Evolutionary conservation across 35 echinoderm and acorn worm species (phyloP), one percentile per base, ranked within the genome.

Genomic region (Holothuria glaberrima): DNA sequence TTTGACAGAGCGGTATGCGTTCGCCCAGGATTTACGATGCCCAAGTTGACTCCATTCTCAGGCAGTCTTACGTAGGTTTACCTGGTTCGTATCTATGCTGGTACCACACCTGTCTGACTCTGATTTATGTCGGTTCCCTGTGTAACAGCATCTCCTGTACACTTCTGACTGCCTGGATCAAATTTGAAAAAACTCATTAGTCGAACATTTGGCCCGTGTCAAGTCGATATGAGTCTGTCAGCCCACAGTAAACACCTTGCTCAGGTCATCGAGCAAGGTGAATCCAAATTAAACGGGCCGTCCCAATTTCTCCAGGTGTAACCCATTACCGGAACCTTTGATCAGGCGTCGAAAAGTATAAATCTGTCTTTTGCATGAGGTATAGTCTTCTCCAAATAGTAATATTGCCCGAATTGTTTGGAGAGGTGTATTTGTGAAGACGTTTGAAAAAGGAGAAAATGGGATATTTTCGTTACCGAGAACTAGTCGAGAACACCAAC

Each of bases 301-400:
- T 84, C 59, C 80, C 80, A 30, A 84, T 84, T 84, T 84, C 80
- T 84, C 80, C 80, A 84, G 80, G 54, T 84, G 80, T 84, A 84
- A 84, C 80, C 32, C 59, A 84, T 84, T 84, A 84, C 80, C 56
- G 56, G 80, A 36, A 33, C 57, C 52, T 84, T 84, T 84, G 80
- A 84, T 84, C 21, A 64, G 80, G 80, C 80, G 80, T 78, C 74
- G 74, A 78, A 78, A 78, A 73, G 20, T 61, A 84, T 61, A 30
- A 81, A 81, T 81, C 80, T 84, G 80, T 61, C 80, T 84, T 60
- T 60, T 61, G 12, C 54, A 31, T 36, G 46, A 56, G 20, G 38
- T 84, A 33, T 62, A 84, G 56, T 30, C 29, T 38, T 59, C 80
- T 64, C 26, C 48, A 64, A 60, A 81, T 81, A 81, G 29, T 29